phyloP scores from a whole-genome alignment of 1,140 invertebrate genomes.

The Panagrolaimus sp. region DNA sequence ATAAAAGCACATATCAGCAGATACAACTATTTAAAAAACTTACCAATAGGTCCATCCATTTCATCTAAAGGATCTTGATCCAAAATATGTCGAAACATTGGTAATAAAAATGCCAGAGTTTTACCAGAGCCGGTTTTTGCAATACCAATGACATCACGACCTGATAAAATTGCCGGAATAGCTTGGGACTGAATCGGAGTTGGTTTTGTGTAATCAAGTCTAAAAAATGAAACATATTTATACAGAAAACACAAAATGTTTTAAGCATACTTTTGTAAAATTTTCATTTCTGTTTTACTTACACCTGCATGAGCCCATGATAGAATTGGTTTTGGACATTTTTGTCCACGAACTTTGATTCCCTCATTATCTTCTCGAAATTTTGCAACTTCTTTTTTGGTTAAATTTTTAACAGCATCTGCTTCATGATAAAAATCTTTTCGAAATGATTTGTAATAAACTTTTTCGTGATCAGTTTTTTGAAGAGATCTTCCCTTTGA shows the following conservation, averaged over 20 bases:
- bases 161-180: slow-evolving; percentile 96
- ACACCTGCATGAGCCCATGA: slow-evolving; percentile 98
- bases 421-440: slow-evolving; percentile 96
- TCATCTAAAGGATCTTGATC: slow-evolving; percentile 87
- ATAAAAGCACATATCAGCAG: neutral
- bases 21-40: slow-evolving; percentile 23
- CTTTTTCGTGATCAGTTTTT: slow-evolving; percentile 24
- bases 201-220: slow-evolving; percentile 84
- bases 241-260: too few relatives aligned
- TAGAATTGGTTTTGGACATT: slow-evolving; percentile 87
- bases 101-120: slow-evolving; percentile 91
- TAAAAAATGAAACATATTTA: too few relatives aligned
- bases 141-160: slow-evolving; percentile 91
- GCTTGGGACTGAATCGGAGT: slow-evolving; percentile 98
- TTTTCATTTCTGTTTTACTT: slow-evolving; percentile 71
- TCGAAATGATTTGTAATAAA: slow-evolving; percentile 68
- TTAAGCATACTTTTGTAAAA: slow-evolving; percentile 75
- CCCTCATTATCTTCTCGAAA: slow-evolving; percentile 70
- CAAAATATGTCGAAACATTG: slow-evolving; percentile 94
- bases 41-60: slow-evolving; percentile 86
- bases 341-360: slow-evolving; percentile 69
- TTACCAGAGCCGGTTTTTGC: slow-evolving; percentile 99
- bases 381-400: slow-evolving; percentile 66
- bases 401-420: slow-evolving; percentile 79
- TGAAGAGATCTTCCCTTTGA: slow-evolving; percentile 35